Base-by-base conservation (phyloP, 2,113 vertebrate genomes). In the Harpagus bidentatus region DNA sequence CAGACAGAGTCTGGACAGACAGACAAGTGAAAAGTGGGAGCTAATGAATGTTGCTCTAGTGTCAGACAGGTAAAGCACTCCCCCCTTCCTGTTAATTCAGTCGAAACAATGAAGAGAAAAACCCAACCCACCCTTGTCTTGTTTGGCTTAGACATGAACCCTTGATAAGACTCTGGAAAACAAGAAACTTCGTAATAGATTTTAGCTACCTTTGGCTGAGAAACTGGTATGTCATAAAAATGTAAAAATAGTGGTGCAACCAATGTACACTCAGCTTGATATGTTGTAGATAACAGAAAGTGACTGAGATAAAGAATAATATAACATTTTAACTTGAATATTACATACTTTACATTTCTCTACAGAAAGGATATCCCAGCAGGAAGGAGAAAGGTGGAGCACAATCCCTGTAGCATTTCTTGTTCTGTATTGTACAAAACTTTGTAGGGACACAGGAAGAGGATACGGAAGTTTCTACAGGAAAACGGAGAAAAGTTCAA, bases 361-460 rank as follows among this genome's bases (percentile, higher is more conserved):
- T 97, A 98, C 96, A 97, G 97, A 98, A 97, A 99, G 99, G 98
- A 99, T 99, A 98, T 99, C 98, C 98, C 98, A 98, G 97, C 98
- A 98, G 99, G 98, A 99, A 99, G 98, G 97, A 98, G 98, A 97
- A 98, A 99, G 98, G 98, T 98, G 98, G 98, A 98, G 98, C 97
- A 98, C 98, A 97, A 96, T 97, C 98, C 97, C 58, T 95, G 97
- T 89, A 89, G 93, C 96, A 91, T 97, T 94, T 96, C 97, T 94
- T 96, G 95, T 97, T 95, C 98, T 95, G 93, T 97, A 98, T 98
- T 99, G 98, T 98, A 96, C 98, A 88, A 97, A 97, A 97, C 98
- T 98, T 98, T 97, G 97, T 97, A 95, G 98, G 98, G 98, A 98
- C 98, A 98, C 98, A 98, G 98, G 98, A 98, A 98, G 98, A 97